These are phyloP conservation scores for Oophaga sylvatica DNA, from an alignment of 2,797 vertebrate species.

Conservation along the genomic window DNA sequence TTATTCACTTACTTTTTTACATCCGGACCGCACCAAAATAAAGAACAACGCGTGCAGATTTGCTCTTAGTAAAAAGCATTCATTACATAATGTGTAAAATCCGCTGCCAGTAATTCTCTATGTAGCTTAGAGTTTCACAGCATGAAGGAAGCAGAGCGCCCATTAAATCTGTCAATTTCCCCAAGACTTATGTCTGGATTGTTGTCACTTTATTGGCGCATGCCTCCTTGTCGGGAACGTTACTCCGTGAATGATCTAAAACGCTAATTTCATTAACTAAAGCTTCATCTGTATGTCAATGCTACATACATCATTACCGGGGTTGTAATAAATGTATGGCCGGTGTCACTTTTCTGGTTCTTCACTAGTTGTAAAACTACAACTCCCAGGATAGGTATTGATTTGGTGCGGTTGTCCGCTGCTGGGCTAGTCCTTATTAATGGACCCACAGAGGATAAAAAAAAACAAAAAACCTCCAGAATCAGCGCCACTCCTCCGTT, in stretches of 20 bases:
- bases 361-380: not conserved
- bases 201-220: conserved; percentile 21
- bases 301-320: not conserved
- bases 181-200: conserved; percentile 2
- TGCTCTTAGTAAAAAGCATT: conserved; percentile 24
- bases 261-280: not conserved
- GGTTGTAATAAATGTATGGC: not conserved
- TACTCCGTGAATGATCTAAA: not conserved
- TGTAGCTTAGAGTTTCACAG: conserved; percentile 35
- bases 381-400: not conserved
- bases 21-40: not conserved
- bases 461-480: too few species aligned
- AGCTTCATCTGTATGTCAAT: not conserved
- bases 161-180: conserved; percentile 36
- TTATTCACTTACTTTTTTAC: not conserved
- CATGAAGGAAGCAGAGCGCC: not conserved
- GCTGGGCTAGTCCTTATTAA: too few species aligned
- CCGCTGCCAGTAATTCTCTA: conserved; percentile 28
- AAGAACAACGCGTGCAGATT: not conserved
- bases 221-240: not conserved
- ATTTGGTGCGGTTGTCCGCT: not conserved
- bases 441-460: too few species aligned
- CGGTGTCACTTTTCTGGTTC: not conserved
- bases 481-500: too few species aligned
- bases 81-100: conserved; percentile 41